Evolutionary conservation across 1,140 invertebrate genomes (phyloP), one percentile per base, ranked within the genome.

Genomic region (Drosophila pseudoobscura): DNA sequence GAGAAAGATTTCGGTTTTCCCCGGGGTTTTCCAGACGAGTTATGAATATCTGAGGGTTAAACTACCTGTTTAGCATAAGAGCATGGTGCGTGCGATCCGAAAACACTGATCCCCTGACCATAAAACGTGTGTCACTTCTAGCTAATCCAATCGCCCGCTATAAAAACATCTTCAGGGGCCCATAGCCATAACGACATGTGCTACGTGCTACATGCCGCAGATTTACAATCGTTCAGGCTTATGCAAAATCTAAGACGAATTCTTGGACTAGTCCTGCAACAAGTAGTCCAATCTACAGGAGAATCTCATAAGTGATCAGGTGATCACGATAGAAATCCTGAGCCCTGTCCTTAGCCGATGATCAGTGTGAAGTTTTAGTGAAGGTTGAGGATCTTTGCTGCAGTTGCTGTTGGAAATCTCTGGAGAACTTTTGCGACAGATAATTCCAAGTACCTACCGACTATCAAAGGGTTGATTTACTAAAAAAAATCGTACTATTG

Each of bases 11-110:
- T 26, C 47, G 85, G 87, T 58, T 89, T 89, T 90, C 58, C 85
- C 85, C 31, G 66, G 85, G 85, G 75, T 87, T 89, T 89, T 90
- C 85, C 87, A 76, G 15, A 13, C 17, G 29, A 55, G 46, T 77
- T 70, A 73, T 89, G 80, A 89, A 85, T 89, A 85, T 68, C 59
- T 58, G 8, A 20, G 49, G 53, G 52, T 43, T 55, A 29, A 62
- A 35, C 56, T 88, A 84, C 68, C 72, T 79, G 75, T 22, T 26
- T 24, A 69, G 39, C 35, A 24, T 26, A 15, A 6, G 22, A 29
- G 6, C 8, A 20, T 24, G 22, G 22, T 24, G 22, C 22, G 22
- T 24, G 22, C 11, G 41, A 39, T 41, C 5, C 55, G 39, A 72
- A 31, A n/a, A 35, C 43, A 49, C 51, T 60, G 44, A 65, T 43